Conservation (phyloP, 2,888 invertebrate species). For the Calameuta filiformis region DNA sequence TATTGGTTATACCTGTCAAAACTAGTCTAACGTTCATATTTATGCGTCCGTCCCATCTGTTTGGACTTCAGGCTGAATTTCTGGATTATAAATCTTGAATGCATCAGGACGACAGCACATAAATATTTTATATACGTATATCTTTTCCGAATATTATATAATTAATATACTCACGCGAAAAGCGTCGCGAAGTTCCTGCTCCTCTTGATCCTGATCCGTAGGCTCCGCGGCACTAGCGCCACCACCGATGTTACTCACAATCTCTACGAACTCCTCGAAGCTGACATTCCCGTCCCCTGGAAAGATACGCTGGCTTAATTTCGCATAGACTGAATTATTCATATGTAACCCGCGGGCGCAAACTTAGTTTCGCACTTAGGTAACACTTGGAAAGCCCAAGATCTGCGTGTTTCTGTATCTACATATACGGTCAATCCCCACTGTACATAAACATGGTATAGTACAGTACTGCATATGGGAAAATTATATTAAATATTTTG, state of each 20-base stretch:
- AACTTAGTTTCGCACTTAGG: not conserved
- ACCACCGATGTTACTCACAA: conserved; percentile 80
- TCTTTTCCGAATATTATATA: not conserved
- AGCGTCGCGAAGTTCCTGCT: conserved; percentile 85
- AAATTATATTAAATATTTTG: not conserved
- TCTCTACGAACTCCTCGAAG: conserved; percentile 89
- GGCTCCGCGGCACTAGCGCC: conserved; percentile 73
- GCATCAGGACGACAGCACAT: not conserved
- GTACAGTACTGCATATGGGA: not conserved
- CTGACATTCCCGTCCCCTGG: conserved; percentile 88
- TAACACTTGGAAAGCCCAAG: not conserved
- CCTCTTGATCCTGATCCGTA: conserved; percentile 84
- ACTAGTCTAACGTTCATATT: too few species aligned
- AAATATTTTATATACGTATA: not conserved
- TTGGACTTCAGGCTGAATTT: not conserved
- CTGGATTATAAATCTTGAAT: not conserved
- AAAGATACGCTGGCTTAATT: conserved; percentile 25
- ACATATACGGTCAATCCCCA: not conserved
- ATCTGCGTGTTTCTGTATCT: not conserved
- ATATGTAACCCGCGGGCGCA: not conserved
- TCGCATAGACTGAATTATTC: not conserved
- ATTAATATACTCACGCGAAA: conserved; percentile 74
- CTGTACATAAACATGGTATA: not conserved
- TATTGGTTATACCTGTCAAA: not conserved
- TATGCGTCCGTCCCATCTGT: too few species aligned